These are phyloP conservation scores for Poeciliopsis infans DNA, from an alignment of 2,797 vertebrate genomes.

Conservation along the genomic window DNA sequence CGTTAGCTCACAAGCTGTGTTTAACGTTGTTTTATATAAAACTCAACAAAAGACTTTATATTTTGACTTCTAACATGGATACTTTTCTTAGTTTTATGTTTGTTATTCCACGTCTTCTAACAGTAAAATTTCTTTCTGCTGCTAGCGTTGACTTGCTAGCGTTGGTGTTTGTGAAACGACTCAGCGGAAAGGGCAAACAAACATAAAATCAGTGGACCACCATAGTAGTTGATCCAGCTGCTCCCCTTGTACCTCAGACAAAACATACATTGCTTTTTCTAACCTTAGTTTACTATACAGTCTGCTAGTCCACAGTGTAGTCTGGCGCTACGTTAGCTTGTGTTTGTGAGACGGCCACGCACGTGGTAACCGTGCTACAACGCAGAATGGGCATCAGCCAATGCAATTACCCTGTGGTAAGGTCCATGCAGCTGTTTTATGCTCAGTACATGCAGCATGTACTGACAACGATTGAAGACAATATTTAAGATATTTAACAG, in stretches of 20 bases:
- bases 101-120: constrained; percentile 16
- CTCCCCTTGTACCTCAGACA: neutral
- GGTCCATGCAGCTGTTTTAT: too few relatives aligned
- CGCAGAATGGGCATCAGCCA: too few relatives aligned
- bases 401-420: too few relatives aligned
- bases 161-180: constrained; percentile 70
- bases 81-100: neutral
- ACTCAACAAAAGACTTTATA: neutral
- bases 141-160: constrained; percentile 73
- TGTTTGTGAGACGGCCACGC: too few relatives aligned
- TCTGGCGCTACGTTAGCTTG: too few relatives aligned
- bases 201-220: neutral
- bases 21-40: neutral
- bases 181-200: constrained; percentile 71
- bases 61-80: neutral
- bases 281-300: neutral
- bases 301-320: too few relatives aligned
- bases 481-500: too few relatives aligned
- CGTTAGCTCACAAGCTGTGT: constrained; percentile 18
- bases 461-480: too few relatives aligned
- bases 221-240: neutral
- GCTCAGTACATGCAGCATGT: too few relatives aligned
- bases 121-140: constrained; percentile 28
- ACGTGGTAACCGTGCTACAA: too few relatives aligned
- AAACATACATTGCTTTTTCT: neutral